Evolutionary conservation across 2,888 invertebrate genomes (phyloP), one percentile per base, ranked within the genome.

Genomic region (Schizaphis graminum): DNA sequence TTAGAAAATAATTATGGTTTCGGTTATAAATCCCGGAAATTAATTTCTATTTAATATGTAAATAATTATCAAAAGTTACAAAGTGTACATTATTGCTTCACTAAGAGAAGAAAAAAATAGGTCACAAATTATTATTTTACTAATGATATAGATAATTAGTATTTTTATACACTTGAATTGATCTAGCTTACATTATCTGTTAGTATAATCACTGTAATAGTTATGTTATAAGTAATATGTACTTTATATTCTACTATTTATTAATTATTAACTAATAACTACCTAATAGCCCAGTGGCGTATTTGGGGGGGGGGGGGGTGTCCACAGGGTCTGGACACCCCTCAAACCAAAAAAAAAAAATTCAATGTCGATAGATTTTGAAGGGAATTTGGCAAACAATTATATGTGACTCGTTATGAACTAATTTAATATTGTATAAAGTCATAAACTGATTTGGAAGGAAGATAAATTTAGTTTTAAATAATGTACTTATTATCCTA

Each of bases 11-110:
- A 44, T 44, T 28, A 47, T 28, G 10, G 53, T 85, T 28, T 57
- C n/a, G 47, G 24, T 56, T n/a, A 57, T 44, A 47, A 91, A 44
- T 86, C 85, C 85, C 85, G 44, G 85, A 91, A 86, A 24, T 91
- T 85, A 84, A 8, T 61, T 16, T 47, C 44, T 16, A 47, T 89
- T 5, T 67, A 7, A 21, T 35, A 67, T 2, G 16, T 67, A 35
- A 21, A 28, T 61, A 28, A n/a, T 67, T n/a, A 67, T 67, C n/a
- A 67, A 67, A n/a, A 67, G 67, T 67, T 67, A 35, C 67, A 67
- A 67, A 67, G 67, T 67, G 35, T 67, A 67, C 16, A 35, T 67
- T 67, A 67, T 67, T 35, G 7, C 67, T 67, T 35, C n/a, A 67
- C 67, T 2, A 16, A 35, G 0, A 61, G 28, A 61, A 61, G 3